Percentiles rank a stretch among this genome's conserved stretches.
Conservation (phyloP, 2,797 vertebrate species). For the Ptychadena robeensis region DNA sequence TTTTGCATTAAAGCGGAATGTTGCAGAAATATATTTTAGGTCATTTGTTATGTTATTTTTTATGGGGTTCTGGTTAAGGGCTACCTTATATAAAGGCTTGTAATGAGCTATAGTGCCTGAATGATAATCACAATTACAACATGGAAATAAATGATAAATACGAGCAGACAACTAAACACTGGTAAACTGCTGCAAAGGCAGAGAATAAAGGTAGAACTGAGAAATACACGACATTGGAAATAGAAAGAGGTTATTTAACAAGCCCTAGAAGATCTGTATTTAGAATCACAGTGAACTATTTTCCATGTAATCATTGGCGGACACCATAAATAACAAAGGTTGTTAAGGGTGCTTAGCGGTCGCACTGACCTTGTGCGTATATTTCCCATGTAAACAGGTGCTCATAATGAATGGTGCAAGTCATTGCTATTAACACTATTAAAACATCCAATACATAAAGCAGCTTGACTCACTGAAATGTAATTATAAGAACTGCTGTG, state of each 20-base stretch:
- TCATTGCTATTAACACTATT: constrained; percentile 49
- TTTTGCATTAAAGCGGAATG: no score
- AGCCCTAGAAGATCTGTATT: neutral
- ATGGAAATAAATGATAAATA: neutral
- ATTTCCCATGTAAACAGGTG: constrained; percentile 43
- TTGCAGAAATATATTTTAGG: no score
- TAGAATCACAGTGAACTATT: neutral
- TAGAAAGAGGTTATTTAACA: neutral
- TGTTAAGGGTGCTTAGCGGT: constrained; percentile 15
- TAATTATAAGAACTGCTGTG: constrained; percentile 58
- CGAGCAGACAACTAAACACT: neutral
- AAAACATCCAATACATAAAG: constrained; percentile 56
- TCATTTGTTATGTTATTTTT: no score
- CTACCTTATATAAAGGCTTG: no score
- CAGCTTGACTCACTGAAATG: constrained; percentile 59
- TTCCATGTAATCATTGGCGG: neutral
- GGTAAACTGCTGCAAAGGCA: neutral
- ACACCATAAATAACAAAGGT: constrained; percentile 21
- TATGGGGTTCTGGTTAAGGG: no score
- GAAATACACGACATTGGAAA: neutral
- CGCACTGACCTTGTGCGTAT: constrained; percentile 34
- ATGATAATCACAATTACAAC: neutral
- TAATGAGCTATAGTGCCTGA: neutral
- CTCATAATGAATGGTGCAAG: constrained; percentile 36
- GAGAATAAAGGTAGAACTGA: neutral